A percentile compares a stretch with the other conserved stretches of the same genome.
Evolutionary conservation across 2,797 vertebrate genomes (phyloP).

Genomic region (Micrastur ruficollis): DNA sequence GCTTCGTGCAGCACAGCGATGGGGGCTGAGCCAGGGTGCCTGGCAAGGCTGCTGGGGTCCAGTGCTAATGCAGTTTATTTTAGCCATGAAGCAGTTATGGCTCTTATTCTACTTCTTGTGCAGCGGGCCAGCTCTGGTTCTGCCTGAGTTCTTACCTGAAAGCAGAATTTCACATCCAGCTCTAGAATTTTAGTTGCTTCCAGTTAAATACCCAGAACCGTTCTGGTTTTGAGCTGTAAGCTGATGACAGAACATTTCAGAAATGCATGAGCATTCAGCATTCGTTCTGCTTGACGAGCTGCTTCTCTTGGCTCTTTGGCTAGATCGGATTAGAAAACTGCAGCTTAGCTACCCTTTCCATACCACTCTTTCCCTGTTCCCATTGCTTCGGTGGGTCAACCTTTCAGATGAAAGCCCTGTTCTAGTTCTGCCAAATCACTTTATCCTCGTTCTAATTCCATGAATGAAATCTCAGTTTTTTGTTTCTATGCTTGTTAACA

Average conservation of each 20-base stretch:
- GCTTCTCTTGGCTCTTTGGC: not conserved
- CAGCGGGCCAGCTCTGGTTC: not conserved
- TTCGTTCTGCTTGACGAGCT: not conserved
- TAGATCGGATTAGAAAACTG: constrained; percentile 25
- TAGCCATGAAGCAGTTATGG: not conserved
- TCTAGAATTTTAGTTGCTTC: not conserved
- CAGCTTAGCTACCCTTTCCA: constrained; percentile 11
- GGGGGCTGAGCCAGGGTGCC: not conserved
- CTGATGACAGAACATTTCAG: not conserved
- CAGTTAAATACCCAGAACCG: not conserved
- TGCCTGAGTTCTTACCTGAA: not conserved
- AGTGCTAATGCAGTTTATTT: not conserved
- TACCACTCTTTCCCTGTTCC: not conserved
- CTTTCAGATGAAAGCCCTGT: not conserved
- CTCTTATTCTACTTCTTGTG: not conserved
- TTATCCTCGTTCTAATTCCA: not conserved
- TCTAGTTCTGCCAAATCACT: constrained; percentile 17
- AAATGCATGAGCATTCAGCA: not conserved
- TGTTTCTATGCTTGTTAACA: not conserved
- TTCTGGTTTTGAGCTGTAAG: not conserved
- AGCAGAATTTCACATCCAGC: not conserved
- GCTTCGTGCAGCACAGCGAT: not conserved
- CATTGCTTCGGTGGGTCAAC: rapidly evolving
- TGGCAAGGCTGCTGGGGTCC: not conserved
- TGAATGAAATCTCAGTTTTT: not conserved